Evolutionary conservation across 1,140 invertebrate genomes (phyloP).

Genomic region (Heliconius congener): DNA sequence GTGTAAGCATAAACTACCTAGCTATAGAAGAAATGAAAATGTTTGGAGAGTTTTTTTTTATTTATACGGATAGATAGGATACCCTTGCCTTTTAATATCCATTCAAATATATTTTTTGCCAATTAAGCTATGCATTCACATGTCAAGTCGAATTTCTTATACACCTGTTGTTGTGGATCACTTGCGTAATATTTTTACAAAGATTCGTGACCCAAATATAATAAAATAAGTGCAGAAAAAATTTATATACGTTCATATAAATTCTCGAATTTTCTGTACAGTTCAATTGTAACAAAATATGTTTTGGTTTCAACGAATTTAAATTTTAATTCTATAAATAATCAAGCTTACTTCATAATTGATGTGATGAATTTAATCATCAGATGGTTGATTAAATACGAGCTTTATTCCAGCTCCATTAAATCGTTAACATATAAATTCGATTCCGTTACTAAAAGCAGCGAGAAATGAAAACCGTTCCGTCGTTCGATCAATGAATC

Average conservation of each 20-base stretch:
- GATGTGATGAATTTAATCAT: background rate
- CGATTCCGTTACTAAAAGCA: background rate
- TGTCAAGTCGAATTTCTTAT: no score
- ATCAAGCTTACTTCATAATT: background rate
- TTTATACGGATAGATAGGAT: no score
- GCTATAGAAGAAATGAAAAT: background rate
- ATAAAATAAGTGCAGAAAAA: no score
- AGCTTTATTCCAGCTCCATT: background rate
- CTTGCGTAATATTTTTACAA: no score
- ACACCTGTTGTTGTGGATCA: no score
- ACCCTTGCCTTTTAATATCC: no score
- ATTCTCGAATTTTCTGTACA: no score
- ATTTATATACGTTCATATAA: no score
- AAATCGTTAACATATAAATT: background rate
- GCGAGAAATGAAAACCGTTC: background rate
- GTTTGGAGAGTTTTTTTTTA: no score
- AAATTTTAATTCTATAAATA: background rate
- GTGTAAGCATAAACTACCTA: background rate
- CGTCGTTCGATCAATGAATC: background rate
- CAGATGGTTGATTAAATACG: background rate
- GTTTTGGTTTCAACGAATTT: background rate
- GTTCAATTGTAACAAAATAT: background rate
- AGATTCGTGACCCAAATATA: no score
- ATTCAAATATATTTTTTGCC: no score
- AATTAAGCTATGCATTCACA: no score